Conservation (phyloP, 1,140 invertebrate genomes). For the Hyposmocoma kahamanoa region DNA sequence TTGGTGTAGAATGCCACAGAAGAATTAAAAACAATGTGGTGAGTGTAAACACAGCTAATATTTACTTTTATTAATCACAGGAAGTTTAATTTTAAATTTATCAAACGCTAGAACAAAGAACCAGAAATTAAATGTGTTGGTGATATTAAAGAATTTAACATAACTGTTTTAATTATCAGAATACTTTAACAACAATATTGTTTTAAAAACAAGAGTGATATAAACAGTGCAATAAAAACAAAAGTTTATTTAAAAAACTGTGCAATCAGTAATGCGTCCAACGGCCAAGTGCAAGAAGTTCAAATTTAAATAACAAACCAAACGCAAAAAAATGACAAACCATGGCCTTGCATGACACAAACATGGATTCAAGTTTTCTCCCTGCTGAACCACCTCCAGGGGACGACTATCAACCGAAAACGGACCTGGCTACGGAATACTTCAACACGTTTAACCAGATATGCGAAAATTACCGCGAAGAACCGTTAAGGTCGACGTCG, state of each 20-base stretch:
- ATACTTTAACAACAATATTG: no score
- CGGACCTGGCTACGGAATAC: slow-evolving; percentile 53
- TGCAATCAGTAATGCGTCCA: slow-evolving; percentile 23
- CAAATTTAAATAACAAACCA: slow-evolving; percentile 26
- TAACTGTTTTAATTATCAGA: no score
- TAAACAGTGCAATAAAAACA: slow-evolving; percentile 18
- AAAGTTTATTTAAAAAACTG: no score
- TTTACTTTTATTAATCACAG: no score
- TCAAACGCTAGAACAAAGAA: no score
- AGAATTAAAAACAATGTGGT: no score
- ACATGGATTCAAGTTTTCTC: slow-evolving; percentile 52
- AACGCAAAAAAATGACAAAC: not conserved
- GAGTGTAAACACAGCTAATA: no score
- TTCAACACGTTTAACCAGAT: slow-evolving; percentile 66
- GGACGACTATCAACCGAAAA: slow-evolving; percentile 40
- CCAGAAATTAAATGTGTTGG: no score
- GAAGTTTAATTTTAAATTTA: no score
- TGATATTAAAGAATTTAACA: no score
- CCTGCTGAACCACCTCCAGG: slow-evolving; percentile 50
- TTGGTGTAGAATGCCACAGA: no score
- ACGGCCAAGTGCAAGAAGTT: slow-evolving; percentile 36
- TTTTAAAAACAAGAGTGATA: no score
- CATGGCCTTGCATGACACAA: slow-evolving; percentile 48
- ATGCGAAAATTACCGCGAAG: slow-evolving; percentile 54
- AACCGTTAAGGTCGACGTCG: slow-evolving; percentile 47